A percentile compares a stretch with the other conserved stretches of the same genome.
These are phyloP conservation scores for Amblyteles armatorius DNA, from an alignment of 2,888 invertebrate genomes.

Conservation along the genomic window DNA sequence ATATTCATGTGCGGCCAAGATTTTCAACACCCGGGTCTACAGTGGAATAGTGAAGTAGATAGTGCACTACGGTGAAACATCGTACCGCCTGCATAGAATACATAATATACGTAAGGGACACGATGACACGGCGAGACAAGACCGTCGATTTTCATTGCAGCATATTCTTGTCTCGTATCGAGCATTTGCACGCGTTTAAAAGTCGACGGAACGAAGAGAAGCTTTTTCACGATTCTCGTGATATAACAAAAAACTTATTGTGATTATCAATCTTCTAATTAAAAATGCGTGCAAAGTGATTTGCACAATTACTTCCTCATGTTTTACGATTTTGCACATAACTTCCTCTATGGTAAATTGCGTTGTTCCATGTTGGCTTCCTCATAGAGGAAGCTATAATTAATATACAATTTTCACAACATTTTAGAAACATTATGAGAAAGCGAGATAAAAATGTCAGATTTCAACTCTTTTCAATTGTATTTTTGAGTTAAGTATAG, in stretches of 20 bases:
- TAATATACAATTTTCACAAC: too few species aligned
- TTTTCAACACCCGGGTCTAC: slow-evolving; percentile 8
- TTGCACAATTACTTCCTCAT: too few species aligned
- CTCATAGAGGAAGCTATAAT: too few species aligned
- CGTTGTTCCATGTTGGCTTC: too few species aligned
- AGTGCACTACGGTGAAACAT: background rate
- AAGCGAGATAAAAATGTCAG: too few species aligned
- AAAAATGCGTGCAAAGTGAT: too few species aligned
- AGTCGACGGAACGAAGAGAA: background rate
- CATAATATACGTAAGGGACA: background rate
- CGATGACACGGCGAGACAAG: slow-evolving; percentile 2
- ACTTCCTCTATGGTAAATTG: too few species aligned
- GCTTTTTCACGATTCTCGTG: background rate
- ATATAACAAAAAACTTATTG: background rate
- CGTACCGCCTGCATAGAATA: background rate
- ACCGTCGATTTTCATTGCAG: background rate
- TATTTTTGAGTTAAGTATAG: too few species aligned
- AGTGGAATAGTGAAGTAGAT: slow-evolving; percentile 18
- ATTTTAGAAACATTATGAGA: too few species aligned
- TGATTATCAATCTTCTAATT: background rate
- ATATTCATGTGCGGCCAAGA: slow-evolving; percentile 42
- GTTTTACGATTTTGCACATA: too few species aligned
- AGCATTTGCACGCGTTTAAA: background rate
- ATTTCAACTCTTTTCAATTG: too few species aligned
- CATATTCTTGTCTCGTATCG: background rate